These are phyloP conservation scores for Gopherus flavomarginatus DNA, from an alignment of 2,113 vertebrate genomes.

Conservation along the genomic window DNA sequence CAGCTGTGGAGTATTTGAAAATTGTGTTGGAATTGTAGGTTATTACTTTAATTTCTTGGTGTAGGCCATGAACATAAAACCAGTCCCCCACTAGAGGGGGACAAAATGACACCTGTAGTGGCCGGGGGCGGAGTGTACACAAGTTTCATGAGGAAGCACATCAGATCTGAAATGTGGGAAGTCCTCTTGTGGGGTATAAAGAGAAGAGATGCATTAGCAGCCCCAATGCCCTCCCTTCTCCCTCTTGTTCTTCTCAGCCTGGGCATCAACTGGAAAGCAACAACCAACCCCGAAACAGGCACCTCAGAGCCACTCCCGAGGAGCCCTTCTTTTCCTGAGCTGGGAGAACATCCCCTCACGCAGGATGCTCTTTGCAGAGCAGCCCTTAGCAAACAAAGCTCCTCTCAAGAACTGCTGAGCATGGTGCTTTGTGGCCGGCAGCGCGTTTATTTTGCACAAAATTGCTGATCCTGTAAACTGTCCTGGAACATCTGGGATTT, in stretches of 20 bases:
- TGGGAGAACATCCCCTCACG: not conserved
- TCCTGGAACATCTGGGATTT: conserved; percentile 26
- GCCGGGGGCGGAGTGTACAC: not conserved
- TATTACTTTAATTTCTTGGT: not conserved
- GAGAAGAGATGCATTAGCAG: not conserved
- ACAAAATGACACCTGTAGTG: not conserved
- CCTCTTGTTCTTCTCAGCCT: not conserved
- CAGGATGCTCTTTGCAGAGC: not conserved
- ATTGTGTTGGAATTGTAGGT: not conserved
- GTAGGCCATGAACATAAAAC: not conserved
- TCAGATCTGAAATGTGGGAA: not conserved
- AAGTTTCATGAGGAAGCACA: not conserved
- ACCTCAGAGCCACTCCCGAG: not conserved
- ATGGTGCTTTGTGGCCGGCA: not conserved
- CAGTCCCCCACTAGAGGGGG: not conserved
- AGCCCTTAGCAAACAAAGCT: not conserved
- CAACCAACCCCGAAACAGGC: not conserved
- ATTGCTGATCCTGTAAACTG: conserved; percentile 35
- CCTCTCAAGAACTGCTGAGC: conserved; percentile 11
- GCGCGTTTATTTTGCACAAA: conserved; percentile 25
- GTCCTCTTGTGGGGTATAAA: not conserved
- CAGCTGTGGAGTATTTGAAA: not conserved
- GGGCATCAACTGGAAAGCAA: not conserved
- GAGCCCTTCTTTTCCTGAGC: not conserved
- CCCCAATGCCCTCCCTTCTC: not conserved